Percentiles rank a stretch among this genome's conserved stretches.
Conservation (phyloP, 2,113 vertebrate species). For the Cololabis saira region DNA sequence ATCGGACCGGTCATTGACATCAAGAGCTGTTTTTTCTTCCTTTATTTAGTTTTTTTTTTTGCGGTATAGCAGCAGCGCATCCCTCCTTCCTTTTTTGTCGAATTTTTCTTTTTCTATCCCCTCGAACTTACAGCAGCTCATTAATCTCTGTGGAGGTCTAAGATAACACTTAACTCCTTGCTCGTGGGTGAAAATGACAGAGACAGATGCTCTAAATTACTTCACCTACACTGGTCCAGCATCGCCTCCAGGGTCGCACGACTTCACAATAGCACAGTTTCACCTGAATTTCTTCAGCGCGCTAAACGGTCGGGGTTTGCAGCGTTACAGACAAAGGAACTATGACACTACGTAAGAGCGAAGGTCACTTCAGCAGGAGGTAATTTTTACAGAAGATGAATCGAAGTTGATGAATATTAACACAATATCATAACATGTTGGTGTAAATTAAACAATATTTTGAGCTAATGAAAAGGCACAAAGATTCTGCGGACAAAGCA, state of each 20-base stretch:
- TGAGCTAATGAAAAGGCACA: no score
- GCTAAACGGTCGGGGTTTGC: constrained; percentile 5
- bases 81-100: neutral
- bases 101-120: neutral
- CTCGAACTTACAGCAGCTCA: constrained; percentile 35
- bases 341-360: neutral
- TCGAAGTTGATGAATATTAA: no score
- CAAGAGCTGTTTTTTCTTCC: constrained; percentile 31
- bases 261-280: constrained; percentile 33
- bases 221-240: constrained; percentile 46
- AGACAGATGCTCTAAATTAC: constrained; percentile 72
- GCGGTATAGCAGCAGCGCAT: neutral
- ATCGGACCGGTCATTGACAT: constrained; percentile 37
- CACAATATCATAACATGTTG: no score
- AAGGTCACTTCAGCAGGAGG: neutral
- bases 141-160: constrained; percentile 52
- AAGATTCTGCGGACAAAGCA: no score
- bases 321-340: neutral
- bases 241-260: constrained; percentile 38
- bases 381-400: no score
- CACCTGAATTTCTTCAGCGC: constrained; percentile 2
- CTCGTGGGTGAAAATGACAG: constrained; percentile 56
- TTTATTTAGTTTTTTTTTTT: constrained; percentile 9
- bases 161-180: constrained; percentile 53
- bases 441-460: no score